These are phyloP conservation scores for Heliopora coerulea DNA, from an alignment of 92 coral and sea anemone species.

Conservation along the genomic window DNA sequence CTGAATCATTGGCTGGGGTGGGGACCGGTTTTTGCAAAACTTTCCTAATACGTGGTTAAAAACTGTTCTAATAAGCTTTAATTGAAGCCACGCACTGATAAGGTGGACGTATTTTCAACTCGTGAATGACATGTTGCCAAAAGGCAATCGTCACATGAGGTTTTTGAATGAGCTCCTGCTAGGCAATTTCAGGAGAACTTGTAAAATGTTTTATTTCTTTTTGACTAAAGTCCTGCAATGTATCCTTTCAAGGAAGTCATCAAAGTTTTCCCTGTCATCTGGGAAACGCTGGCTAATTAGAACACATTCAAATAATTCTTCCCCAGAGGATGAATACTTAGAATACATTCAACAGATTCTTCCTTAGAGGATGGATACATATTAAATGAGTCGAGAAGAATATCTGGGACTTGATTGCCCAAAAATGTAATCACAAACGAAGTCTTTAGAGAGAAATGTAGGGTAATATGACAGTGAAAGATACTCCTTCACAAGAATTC, in stretches of 20 bases:
- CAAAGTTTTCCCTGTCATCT: slow-evolving; percentile 19
- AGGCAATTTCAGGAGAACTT: slow-evolving; percentile 47
- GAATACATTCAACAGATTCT: slow-evolving; percentile 28
- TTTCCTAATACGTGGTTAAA: slow-evolving; percentile 17
- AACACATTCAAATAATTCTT: slow-evolving; percentile 36
- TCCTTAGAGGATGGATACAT: slow-evolving; percentile 6
- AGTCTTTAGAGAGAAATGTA: slow-evolving; percentile 35
- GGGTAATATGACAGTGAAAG: slow-evolving; percentile 7
- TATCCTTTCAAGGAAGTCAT: slow-evolving; percentile 55
- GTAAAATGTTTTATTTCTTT: slow-evolving; percentile 14
- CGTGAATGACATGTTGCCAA: slow-evolving; percentile 50
- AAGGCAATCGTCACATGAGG: slow-evolving; percentile 55
- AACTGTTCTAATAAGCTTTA: slow-evolving; percentile 14
- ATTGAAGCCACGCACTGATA: slow-evolving; percentile 12
- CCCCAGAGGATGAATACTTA: slow-evolving; percentile 7
- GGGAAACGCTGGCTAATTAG: slow-evolving; percentile 13
- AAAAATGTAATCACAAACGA: slow-evolving; percentile 57
- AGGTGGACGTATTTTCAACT: slow-evolving; percentile 4
- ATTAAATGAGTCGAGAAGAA: slow-evolving; percentile 48
- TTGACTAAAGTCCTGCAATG: slow-evolving; percentile 44
- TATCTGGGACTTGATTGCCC: slow-evolving; percentile 44
- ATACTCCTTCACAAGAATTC: slow-evolving; percentile 43
- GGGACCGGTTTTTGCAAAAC: slow-evolving; percentile 2
- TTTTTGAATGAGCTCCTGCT: slow-evolving; percentile 58
- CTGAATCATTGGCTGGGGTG: slow-evolving; percentile 31